Evolutionary conservation across 2,113 vertebrate species (phyloP).

Genomic region (Taxidea taxus): DNA sequence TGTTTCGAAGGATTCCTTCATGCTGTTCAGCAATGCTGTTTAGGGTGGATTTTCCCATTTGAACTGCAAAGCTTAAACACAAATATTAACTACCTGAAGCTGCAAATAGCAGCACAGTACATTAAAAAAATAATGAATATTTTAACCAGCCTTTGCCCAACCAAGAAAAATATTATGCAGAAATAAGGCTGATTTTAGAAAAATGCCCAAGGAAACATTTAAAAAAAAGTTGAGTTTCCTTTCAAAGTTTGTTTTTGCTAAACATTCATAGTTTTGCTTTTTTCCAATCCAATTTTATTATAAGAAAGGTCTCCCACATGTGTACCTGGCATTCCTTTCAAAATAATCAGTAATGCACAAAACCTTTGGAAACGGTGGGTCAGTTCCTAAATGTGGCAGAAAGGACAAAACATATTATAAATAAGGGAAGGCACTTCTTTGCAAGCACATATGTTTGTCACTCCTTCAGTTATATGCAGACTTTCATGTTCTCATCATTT

Average conservation of each 20-base stretch:
- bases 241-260: conserved; percentile 80
- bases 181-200: conserved; percentile 73
- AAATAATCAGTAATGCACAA: conserved; percentile 43
- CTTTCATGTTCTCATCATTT: conserved; percentile 27
- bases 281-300: conserved; percentile 73
- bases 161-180: conserved; percentile 71
- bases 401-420: neutral
- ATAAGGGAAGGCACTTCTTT: neutral
- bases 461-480: neutral
- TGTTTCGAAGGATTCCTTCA: conserved; percentile 75
- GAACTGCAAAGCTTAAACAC: conserved; percentile 72
- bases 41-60: conserved; percentile 64
- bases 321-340: conserved; percentile 62
- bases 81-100: conserved; percentile 71
- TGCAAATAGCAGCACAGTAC: conserved; percentile 69
- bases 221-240: conserved; percentile 67
- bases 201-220: conserved; percentile 69
- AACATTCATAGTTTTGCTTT: conserved; percentile 77
- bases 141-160: conserved; percentile 72
- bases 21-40: conserved; percentile 55
- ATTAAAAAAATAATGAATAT: conserved; percentile 75
- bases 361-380: conserved; percentile 61
- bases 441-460: neutral
- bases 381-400: conserved; percentile 56
- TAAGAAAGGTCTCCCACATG: conserved; percentile 68